Evolutionary conservation across 2,797 vertebrate species (phyloP), one percentile per base, ranked within the genome.

Genomic region (Lindbergichthys nudifrons): DNA sequence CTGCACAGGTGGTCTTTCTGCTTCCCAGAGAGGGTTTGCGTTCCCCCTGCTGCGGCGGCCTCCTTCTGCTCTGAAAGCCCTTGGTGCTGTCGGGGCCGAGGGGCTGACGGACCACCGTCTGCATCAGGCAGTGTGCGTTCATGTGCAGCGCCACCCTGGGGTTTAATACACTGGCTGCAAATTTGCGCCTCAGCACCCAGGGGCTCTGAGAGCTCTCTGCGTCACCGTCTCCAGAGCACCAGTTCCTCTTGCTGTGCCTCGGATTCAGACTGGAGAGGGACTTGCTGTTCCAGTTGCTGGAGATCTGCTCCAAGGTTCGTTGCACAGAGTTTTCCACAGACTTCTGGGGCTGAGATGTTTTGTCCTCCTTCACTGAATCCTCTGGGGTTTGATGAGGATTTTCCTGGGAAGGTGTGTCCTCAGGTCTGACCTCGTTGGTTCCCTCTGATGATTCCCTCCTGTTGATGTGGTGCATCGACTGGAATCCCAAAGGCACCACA

Each of bases 401-500:
- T 74, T 62, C 66, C 52, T 52, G 46, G 15, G 53, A 69, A 15
- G 26, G 42, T 8, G 45, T 19, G 13, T 80, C 52, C 13, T 39
- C 12, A 23, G 12, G 16, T 19, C 21, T 58, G 11, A 32, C 26
- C n/a, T 79, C 58, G 50, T 89, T 85, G 0, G 0, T 58, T 21
- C 89, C 87, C 32, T 84, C 78, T 52, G 39, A 71, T 4, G 15
- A 48, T 11, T 26, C 4, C 6, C 83, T 82, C 0, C 77, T 68
- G 1, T 16, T 50, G 39, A 65, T 19, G 0, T 26, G n/a, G 30
- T 86, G 88, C n/a, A 78, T 85, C 2, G 90, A 86, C 12, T 91
- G 90, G 32, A 90, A 92, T 0, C 92, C 93, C 43, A 96, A 86
- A 48, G 89, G 88, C 2, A 89, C 87, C 41, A 96, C 94, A 12